Conservation (phyloP, 2,113 vertebrate species). For the Phoxinus phoxinus region DNA sequence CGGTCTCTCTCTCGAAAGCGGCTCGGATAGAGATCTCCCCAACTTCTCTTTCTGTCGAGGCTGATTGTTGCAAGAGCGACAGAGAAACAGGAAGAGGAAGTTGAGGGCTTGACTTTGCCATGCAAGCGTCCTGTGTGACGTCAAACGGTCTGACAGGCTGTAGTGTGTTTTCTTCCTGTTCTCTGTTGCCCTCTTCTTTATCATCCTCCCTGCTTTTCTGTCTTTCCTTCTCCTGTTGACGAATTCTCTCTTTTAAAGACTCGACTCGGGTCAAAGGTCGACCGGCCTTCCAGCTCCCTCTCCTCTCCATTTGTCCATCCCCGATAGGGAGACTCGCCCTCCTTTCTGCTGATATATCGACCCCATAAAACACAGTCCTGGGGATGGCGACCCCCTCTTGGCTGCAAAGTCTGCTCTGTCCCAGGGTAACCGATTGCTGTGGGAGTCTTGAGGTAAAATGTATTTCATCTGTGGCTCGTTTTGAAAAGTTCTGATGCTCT, state of each 20-base stretch:
- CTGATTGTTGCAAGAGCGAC: conserved; percentile 50
- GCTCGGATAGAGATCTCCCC: background rate
- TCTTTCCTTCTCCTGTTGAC: conserved; percentile 65
- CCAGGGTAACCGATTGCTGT: conserved; percentile 40
- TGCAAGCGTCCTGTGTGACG: conserved; percentile 73
- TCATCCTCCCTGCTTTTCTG: conserved; percentile 26
- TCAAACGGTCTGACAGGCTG: conserved; percentile 62
- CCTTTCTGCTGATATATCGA: conserved; percentile 59
- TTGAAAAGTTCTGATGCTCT: conserved; percentile 35
- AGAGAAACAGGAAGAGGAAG: conserved; percentile 76
- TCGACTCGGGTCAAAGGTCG: conserved; percentile 75
- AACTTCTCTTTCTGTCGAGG: conserved; percentile 66
- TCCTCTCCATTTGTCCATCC: conserved; percentile 62
- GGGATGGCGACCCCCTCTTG: conserved; percentile 67
- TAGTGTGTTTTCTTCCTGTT: conserved; percentile 67
- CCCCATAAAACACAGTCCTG: conserved; percentile 74
- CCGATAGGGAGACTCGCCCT: conserved; percentile 39
- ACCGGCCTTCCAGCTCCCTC: conserved; percentile 71
- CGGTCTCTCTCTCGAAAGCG: background rate
- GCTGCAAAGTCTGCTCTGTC: background rate
- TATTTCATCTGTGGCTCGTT: conserved; percentile 32
- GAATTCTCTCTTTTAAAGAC: conserved; percentile 72
- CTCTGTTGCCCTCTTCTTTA: conserved; percentile 38
- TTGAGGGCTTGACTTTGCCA: conserved; percentile 70
- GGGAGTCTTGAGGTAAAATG: conserved; percentile 50